These are phyloP conservation scores for Acrobasis consociella DNA, from an alignment of 2,888 invertebrate species.

Conservation along the genomic window DNA sequence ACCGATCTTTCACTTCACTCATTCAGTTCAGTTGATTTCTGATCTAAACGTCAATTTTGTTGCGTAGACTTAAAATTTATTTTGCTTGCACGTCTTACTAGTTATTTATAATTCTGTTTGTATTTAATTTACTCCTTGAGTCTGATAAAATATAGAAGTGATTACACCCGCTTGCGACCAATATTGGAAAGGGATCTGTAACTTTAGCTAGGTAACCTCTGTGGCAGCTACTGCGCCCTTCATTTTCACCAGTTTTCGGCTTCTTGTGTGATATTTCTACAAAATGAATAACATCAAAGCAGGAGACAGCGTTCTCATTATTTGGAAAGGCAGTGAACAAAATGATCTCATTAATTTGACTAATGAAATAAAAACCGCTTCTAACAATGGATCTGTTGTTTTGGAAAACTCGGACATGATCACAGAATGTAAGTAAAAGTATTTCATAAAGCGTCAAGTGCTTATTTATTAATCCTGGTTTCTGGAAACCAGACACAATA, in stretches of 20 bases:
- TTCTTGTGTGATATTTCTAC: constrained; percentile 25
- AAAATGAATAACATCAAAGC: constrained; percentile 39
- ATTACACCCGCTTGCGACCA: too few species aligned
- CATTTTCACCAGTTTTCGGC: not conserved
- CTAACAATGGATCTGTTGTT: constrained; percentile 73
- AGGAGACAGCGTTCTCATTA: constrained; percentile 77
- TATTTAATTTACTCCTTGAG: not conserved
- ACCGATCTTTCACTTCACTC: too few species aligned
- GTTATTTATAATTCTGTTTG: not conserved
- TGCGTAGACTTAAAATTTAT: too few species aligned
- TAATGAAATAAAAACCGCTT: constrained; percentile 71
- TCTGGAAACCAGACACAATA: too few species aligned
- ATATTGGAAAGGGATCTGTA: too few species aligned
- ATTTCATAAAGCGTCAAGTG: not conserved
- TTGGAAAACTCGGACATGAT: constrained; percentile 84
- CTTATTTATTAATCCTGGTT: too few species aligned
- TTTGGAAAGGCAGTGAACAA: constrained; percentile 80
- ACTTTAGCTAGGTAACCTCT: not conserved
- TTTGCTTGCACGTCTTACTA: not conserved
- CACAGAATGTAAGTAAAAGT: constrained; percentile 78
- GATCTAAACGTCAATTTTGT: too few species aligned
- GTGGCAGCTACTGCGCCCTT: not conserved
- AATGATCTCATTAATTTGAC: constrained; percentile 78
- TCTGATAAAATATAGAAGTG: not conserved
- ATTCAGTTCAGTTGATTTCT: too few species aligned